Evolutionary conservation across 2,797 vertebrate genomes (phyloP).

Genomic region (Mycteria americana): DNA sequence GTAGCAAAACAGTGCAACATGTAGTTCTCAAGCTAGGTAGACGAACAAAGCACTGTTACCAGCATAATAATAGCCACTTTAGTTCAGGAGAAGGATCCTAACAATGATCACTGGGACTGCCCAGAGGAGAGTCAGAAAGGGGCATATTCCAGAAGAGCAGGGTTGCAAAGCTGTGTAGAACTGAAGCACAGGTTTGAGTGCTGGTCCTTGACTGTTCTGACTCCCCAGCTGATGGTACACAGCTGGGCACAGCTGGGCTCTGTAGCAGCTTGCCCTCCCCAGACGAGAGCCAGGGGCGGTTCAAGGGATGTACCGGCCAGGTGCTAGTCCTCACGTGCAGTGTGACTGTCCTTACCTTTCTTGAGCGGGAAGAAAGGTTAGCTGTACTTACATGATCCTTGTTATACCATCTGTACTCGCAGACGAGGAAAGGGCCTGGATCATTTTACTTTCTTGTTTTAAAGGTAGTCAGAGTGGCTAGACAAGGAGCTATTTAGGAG

Average conservation of each 20-base stretch:
- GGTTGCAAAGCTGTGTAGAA: not conserved
- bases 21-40: not conserved
- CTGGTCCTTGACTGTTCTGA: not conserved
- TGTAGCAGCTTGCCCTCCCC: not conserved
- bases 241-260: not conserved
- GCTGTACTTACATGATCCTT: accelerated
- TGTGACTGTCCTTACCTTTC: not conserved
- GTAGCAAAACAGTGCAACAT: not conserved
- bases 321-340: not conserved
- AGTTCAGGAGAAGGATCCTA: not conserved
- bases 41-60: not conserved
- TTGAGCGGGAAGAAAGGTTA: not conserved
- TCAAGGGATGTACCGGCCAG: not conserved
- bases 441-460: not conserved
- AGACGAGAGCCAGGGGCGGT: not conserved
- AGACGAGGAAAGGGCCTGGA: not conserved
- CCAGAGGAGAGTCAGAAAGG: not conserved
- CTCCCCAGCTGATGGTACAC: accelerated
- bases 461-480: not conserved
- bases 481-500: not conserved
- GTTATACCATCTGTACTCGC: not conserved
- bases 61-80: not conserved
- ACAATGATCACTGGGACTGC: not conserved
- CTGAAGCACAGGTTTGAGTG: not conserved
- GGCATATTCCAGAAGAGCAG: not conserved